Base-by-base conservation (phyloP, 2,888 invertebrate genomes). In the Diaprepes abbreviatus region DNA sequence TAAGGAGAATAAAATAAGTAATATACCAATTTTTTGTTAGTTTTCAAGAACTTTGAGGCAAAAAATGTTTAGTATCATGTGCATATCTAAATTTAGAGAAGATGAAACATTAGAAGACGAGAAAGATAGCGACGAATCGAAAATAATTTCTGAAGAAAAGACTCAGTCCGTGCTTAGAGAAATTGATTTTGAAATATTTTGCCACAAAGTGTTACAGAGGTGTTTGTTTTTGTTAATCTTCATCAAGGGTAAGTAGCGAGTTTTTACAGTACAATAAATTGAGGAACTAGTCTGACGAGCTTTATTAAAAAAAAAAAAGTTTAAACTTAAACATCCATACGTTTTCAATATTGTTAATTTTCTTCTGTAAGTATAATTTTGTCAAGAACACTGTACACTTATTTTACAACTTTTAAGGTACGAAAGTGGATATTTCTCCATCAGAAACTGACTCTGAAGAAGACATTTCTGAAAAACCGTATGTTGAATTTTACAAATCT, bases 141-240 rank as follows among this genome's bases (percentile, higher is more conserved):
- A 71, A 36, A 65, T 70, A 6, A 70, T 72, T 35, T 50, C 64
- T 6, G 75, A 77, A 35, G 68, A 69, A 57, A 66, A 73, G 63
- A 70, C 60, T n/a, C 35, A 62, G 5, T 55, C 43, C 6, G 67
- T 59, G 5, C 66, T 63, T 17, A 65, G 67, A 19, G 73, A 75
- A 48, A 75, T 77, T 4, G 77, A 80, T 55, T 79, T 81, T 69
- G 70, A 76, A 17, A 73, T 78, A 38, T 79, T 83, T 52, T 87
- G 87, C 75, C 82, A 84, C 54, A 82, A 82, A 38, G 83, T 86
- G 3, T 78, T 88, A 45, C 82, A 84, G 52, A 82, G 86, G 70
- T 86, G 86, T 75, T 77, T 87, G 21, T 86, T 87, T 75, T 80
- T 88, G 19, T 75, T 89, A 31, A 79, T 87, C 33, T 86, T 84